phyloP scores from a whole-genome alignment of 2,888 invertebrate species.

The Ichneumon xanthorius region DNA sequence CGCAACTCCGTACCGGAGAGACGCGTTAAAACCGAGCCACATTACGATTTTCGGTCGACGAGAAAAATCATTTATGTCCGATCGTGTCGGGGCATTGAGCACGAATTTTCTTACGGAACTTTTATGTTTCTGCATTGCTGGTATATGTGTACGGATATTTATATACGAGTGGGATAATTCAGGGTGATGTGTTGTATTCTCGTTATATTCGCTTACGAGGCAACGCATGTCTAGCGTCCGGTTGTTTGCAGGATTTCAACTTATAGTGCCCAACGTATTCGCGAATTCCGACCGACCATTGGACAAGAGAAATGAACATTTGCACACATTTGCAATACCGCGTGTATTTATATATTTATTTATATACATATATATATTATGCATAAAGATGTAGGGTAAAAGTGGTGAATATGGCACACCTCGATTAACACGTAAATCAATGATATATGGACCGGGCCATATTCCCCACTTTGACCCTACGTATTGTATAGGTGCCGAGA shows the following conservation, averaged over 20 bases:
- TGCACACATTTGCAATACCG: conserved; percentile 2
- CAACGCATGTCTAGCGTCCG: neutral
- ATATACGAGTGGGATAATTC: no score
- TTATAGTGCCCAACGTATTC: conserved; percentile 52
- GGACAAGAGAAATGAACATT: conserved; percentile 46
- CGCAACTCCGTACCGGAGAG: conserved; percentile 9
- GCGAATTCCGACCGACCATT: conserved; percentile 45
- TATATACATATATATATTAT: neutral
- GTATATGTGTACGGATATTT: neutral
- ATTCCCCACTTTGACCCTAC: no score
- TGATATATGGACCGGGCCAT: no score
- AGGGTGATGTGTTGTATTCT: no score
- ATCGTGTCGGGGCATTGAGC: neutral
- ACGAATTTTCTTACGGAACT: neutral
- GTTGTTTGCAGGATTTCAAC: neutral
- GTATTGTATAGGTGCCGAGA: conserved; percentile 25
- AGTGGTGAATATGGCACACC: no score
- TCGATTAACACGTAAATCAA: no score
- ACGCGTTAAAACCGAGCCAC: neutral
- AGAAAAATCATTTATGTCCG: neutral
- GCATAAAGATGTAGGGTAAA: conserved; percentile 24
- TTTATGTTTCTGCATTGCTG: neutral
- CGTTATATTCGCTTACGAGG: no score
- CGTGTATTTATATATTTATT: conserved; percentile 16
- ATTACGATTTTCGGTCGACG: neutral